phyloP scores from a whole-genome alignment of 2,797 vertebrate species.

The Rhinella marina region DNA sequence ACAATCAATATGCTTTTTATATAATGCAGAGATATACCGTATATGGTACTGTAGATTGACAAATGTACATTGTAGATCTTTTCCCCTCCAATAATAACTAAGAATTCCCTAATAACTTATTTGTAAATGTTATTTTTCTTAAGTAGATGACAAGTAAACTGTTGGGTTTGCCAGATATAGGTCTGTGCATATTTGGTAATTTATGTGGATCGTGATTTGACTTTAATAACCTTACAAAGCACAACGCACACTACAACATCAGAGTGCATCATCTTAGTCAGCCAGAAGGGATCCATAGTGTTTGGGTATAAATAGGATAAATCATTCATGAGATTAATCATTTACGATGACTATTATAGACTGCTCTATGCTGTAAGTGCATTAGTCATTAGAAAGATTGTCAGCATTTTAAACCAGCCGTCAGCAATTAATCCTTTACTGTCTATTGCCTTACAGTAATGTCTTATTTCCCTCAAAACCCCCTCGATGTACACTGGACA shows the following conservation, averaged over 20 bases:
- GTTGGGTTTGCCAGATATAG: too few species aligned
- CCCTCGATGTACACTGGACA: not conserved
- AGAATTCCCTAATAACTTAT: too few species aligned
- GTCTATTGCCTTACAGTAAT: not conserved
- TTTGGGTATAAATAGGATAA: not conserved
- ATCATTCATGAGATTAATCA: conserved; percentile 4
- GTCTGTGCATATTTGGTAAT: not conserved
- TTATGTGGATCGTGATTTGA: not conserved
- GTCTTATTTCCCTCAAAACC: not conserved
- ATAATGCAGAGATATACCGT: too few species aligned
- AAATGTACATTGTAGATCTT: too few species aligned
- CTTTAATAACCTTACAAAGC: not conserved
- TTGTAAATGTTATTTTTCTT: not conserved
- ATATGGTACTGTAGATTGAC: too few species aligned
- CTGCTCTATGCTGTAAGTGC: not conserved
- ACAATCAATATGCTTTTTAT: too few species aligned
- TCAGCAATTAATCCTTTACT: not conserved
- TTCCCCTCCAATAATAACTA: too few species aligned
- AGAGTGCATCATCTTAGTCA: not conserved
- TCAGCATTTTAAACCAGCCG: not conserved
- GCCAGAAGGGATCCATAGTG: not conserved
- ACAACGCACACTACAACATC: not conserved
- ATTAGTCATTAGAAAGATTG: not conserved
- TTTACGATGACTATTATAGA: not conserved
- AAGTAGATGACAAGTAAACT: not conserved